Conservation (phyloP, 2,113 vertebrate species). For the Gymnorhina tibicen region DNA sequence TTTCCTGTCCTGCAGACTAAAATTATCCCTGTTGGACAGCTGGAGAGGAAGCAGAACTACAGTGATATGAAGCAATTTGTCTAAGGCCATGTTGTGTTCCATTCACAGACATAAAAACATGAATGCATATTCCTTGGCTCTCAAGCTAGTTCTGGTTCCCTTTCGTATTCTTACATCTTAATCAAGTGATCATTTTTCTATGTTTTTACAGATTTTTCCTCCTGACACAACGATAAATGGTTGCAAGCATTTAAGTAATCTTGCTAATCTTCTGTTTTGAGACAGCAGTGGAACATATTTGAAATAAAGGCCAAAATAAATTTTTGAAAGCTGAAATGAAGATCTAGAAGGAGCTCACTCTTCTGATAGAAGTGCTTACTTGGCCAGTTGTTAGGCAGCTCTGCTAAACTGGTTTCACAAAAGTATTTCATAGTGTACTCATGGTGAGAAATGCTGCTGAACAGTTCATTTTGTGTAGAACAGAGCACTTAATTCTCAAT, state of each 20-base stretch:
- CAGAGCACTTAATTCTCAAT: background rate
- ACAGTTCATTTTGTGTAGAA: background rate
- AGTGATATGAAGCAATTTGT: background rate
- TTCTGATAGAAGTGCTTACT: background rate
- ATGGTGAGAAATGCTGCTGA: background rate
- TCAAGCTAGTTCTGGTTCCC: background rate
- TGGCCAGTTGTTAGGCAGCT: background rate
- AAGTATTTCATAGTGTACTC: background rate
- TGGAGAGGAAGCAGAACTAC: conserved; percentile 6
- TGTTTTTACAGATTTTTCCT: background rate
- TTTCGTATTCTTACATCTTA: background rate
- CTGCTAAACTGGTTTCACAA: background rate
- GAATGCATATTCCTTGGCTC: background rate
- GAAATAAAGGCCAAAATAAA: background rate
- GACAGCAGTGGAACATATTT: background rate
- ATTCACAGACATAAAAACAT: background rate
- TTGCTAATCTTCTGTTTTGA: background rate
- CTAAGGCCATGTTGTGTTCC: background rate
- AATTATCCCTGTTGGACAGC: background rate
- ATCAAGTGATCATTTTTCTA: background rate
- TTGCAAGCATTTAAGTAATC: background rate
- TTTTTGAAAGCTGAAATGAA: background rate
- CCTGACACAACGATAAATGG: background rate
- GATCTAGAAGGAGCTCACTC: background rate
- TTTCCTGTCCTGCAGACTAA: background rate